Evolutionary conservation across 2,113 vertebrate genomes (phyloP).

Genomic region (Chauna torquata): DNA sequence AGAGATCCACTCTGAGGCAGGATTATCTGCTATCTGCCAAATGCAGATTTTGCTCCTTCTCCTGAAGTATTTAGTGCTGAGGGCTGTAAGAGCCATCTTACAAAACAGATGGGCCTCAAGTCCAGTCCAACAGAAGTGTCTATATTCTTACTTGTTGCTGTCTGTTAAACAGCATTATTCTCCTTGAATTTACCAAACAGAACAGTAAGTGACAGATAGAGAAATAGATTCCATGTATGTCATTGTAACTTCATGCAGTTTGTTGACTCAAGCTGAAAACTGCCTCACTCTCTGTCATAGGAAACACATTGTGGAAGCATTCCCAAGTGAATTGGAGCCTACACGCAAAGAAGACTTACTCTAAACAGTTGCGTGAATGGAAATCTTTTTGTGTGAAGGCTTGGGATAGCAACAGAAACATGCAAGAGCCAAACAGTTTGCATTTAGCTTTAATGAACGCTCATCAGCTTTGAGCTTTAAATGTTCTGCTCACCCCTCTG

Average conservation of each 20-base stretch:
- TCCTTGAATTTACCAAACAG: background rate
- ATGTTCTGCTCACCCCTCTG: background rate
- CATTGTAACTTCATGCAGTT: background rate
- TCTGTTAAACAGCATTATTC: background rate
- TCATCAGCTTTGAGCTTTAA: background rate
- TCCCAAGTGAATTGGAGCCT: background rate
- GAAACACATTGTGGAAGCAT: background rate
- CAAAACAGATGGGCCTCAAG: background rate
- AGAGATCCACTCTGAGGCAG: slow-evolving; percentile 18
- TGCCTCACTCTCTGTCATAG: background rate
- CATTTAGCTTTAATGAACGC: background rate
- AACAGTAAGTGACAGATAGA: background rate
- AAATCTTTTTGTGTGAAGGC: background rate
- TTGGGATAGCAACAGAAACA: background rate
- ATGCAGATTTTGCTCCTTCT: slow-evolving; percentile 40
- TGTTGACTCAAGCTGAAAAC: background rate
- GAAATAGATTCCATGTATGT: background rate
- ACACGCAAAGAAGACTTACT: background rate
- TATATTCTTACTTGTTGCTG: background rate
- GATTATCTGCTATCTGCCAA: slow-evolving; percentile 58
- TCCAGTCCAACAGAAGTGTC: background rate
- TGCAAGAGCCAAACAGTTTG: background rate
- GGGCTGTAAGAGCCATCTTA: background rate
- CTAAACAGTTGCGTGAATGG: background rate
- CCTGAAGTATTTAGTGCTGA: background rate